Percentiles rank a stretch among this genome's conserved stretches.
phyloP scores from a whole-genome alignment of 2,888 invertebrate genomes.

The Exocentrus adspersus region DNA sequence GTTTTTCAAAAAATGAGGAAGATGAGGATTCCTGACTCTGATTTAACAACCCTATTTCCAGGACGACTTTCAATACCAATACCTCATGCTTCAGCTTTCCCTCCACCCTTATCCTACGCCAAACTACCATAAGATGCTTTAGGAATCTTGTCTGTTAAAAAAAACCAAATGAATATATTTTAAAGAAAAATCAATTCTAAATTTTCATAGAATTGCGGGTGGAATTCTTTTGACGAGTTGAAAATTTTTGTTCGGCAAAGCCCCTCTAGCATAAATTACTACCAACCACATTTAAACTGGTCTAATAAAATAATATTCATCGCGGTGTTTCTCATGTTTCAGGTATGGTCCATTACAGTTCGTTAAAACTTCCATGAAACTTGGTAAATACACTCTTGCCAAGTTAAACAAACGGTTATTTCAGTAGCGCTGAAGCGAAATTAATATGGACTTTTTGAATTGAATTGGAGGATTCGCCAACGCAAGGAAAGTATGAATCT shows the following conservation, averaged over 20 bases:
- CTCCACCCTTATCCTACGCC: no score
- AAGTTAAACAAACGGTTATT: slow-evolving; percentile 2
- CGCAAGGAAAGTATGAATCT: not conserved
- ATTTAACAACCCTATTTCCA: no score
- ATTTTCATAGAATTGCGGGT: no score
- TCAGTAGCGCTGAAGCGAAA: not conserved
- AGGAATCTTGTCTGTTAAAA: no score
- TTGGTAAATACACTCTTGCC: not conserved
- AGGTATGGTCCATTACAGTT: slow-evolving; percentile 8
- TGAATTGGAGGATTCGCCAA: not conserved
- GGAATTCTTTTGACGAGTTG: no score
- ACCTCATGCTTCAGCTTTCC: no score
- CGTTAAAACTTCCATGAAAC: not conserved
- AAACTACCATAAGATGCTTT: no score
- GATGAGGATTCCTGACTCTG: no score
- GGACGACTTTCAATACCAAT: no score
- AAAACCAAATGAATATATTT: no score
- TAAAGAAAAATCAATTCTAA: no score
- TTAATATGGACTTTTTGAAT: not conserved
- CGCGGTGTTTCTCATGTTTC: slow-evolving; percentile 6
- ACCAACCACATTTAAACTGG: not conserved
- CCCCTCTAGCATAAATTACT: not conserved
- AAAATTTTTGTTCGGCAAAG: not conserved
- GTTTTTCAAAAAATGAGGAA: no score
- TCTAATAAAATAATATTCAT: slow-evolving; percentile 4